A percentile compares a stretch with the other conserved stretches of the same genome.
These are phyloP conservation scores for Andricus curvator DNA, from an alignment of 2,888 invertebrate genomes.

Conservation along the genomic window DNA sequence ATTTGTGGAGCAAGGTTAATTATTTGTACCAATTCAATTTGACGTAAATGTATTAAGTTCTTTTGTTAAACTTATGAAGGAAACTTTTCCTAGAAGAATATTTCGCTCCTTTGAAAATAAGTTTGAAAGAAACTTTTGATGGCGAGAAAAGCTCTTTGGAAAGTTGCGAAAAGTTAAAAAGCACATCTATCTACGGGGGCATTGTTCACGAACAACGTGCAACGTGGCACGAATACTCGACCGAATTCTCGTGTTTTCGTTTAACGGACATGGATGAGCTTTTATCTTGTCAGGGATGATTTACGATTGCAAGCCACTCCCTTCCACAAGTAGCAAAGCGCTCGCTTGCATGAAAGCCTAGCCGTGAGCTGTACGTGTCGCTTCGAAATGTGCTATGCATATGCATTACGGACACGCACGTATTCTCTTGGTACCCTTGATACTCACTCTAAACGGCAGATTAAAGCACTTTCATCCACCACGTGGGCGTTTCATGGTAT, in stretches of 20 bases:
- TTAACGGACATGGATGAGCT: slow-evolving; percentile 34
- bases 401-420: slow-evolving; percentile 40
- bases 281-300: slow-evolving; percentile 39
- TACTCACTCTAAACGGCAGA: slow-evolving; percentile 50
- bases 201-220: slow-evolving; percentile 37
- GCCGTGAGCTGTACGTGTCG: slow-evolving; percentile 43
- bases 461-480: slow-evolving; percentile 54
- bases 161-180: slow-evolving; percentile 28
- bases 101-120: slow-evolving; percentile 19
- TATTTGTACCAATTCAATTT: neutral
- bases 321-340: slow-evolving; percentile 17
- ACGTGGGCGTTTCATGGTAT: slow-evolving; percentile 59
- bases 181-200: slow-evolving; percentile 29
- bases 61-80: neutral
- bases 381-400: slow-evolving; percentile 45
- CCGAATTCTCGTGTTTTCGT: slow-evolving; percentile 39
- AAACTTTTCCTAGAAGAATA: slow-evolving; percentile 20
- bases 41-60: slow-evolving; percentile 2
- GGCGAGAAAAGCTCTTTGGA: slow-evolving; percentile 1
- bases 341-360: slow-evolving; percentile 34
- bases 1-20: neutral
- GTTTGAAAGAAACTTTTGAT: slow-evolving; percentile 10
- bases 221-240: slow-evolving; percentile 36
- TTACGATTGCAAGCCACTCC: slow-evolving; percentile 28
- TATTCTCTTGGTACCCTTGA: slow-evolving; percentile 42